Percentiles rank a stretch among this genome's conserved stretches.
Conservation (phyloP, 1,140 invertebrate genomes). For the Bombus picipes region DNA sequence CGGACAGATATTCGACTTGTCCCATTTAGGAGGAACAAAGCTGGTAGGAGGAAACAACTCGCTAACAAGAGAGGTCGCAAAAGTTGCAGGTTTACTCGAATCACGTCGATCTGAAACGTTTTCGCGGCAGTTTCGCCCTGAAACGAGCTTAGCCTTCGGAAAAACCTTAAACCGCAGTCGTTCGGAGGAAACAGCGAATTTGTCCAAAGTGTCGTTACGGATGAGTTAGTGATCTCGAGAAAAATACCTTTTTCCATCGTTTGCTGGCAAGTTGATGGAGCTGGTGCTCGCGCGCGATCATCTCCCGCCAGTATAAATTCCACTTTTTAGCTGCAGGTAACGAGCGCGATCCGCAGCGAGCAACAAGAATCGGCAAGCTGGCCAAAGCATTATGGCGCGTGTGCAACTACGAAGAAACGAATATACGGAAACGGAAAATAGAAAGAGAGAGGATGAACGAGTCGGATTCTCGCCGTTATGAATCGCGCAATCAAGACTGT, state of each 20-base stretch:
- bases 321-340: conserved; percentile 33
- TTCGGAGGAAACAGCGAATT: not conserved
- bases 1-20: not conserved
- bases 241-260: conserved; percentile 9
- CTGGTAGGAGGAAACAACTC: not conserved
- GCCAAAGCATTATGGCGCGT: not conserved
- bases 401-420: conserved; percentile 13
- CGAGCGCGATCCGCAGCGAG: conserved; percentile 33
- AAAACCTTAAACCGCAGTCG: not conserved
- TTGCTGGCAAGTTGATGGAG: not conserved
- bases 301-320: conserved; percentile 38
- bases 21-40: not conserved
- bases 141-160: not conserved
- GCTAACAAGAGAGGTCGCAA: not conserved
- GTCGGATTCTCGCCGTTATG: conserved; percentile 57
- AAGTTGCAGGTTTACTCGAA: not conserved
- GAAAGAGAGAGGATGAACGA: not conserved
- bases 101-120: conserved; percentile 6
- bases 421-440: not conserved
- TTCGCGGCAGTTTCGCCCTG: not conserved
- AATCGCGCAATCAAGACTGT: conserved; percentile 74
- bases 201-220: conserved; percentile 15
- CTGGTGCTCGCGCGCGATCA: not conserved
- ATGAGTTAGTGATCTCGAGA: not conserved
- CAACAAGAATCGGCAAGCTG: conserved; percentile 11